These are phyloP conservation scores for Ferdinandea cuprea DNA, from an alignment of 2,888 invertebrate species.

Conservation along the genomic window DNA sequence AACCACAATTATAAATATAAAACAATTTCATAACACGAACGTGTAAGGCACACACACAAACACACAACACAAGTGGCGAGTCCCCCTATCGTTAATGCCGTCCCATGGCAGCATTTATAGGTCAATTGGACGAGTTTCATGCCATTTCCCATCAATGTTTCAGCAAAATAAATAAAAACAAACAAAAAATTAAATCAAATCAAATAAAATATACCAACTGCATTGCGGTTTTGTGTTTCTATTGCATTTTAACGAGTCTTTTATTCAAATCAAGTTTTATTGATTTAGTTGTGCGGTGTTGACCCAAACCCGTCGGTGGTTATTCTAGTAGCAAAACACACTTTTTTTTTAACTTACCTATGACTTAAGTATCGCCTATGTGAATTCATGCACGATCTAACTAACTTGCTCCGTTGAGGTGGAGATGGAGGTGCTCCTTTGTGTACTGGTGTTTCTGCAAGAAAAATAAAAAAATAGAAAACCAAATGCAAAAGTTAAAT, in stretches of 20 bases:
- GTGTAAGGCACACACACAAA: too few relatives aligned
- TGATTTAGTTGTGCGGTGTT: conserved; percentile 45
- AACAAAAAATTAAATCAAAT: background rate
- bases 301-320: conserved; percentile 7
- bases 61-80: background rate
- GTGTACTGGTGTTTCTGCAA: conserved; percentile 97
- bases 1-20: background rate
- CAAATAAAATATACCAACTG: conserved; percentile 38
- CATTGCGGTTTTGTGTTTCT: conserved; percentile 50
- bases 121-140: conserved; percentile 2
- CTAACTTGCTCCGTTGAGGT: conserved; percentile 87
- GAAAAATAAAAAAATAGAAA: conserved; percentile 77
- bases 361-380: conserved; percentile 92
- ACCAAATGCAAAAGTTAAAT: background rate
- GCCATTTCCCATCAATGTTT: background rate
- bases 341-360: conserved; percentile 85
- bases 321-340: background rate
- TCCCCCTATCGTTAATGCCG: background rate
- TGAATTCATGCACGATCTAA: conserved; percentile 95
- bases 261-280: conserved; percentile 49
- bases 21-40: background rate
- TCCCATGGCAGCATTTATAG: conserved; percentile 1
- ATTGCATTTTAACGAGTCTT: conserved; percentile 21
- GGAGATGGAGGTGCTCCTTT: conserved; percentile 91
- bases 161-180: conserved; percentile 18